Percentiles rank a stretch among this genome's conserved stretches.
Conservation (phyloP, 2,888 invertebrate species). For the Nemoura dubitans region DNA sequence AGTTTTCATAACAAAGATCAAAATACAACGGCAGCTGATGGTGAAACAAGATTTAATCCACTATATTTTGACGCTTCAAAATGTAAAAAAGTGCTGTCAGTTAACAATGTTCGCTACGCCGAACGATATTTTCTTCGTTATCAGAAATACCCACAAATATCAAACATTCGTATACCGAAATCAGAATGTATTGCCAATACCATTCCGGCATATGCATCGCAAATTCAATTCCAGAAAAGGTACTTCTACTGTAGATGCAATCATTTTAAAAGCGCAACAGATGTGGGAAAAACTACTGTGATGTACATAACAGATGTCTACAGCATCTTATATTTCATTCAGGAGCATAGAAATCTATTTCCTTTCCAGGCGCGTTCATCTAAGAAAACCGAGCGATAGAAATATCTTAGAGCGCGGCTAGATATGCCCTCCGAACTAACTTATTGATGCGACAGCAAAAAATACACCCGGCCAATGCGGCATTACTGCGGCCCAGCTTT, state of each 20-base stretch:
- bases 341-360: background rate
- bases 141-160: no score
- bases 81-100: no score
- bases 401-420: background rate
- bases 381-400: background rate
- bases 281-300: background rate
- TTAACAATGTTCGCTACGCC: no score
- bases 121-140: no score
- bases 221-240: background rate
- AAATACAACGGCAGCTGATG: no score
- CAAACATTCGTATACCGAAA: background rate
- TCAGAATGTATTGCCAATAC: background rate
- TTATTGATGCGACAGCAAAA: background rate
- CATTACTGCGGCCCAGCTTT: background rate
- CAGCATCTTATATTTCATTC: constrained; percentile 12
- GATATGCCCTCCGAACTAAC: background rate
- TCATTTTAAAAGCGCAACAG: constrained; percentile 7
- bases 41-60: no score
- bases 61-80: no score
- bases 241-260: background rate
- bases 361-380: background rate
- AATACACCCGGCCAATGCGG: background rate
- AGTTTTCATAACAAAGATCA: no score
- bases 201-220: background rate
- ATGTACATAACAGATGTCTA: background rate